These are phyloP conservation scores for Eurystomus gularis DNA, from an alignment of 2,113 vertebrate genomes.

Conservation along the genomic window DNA sequence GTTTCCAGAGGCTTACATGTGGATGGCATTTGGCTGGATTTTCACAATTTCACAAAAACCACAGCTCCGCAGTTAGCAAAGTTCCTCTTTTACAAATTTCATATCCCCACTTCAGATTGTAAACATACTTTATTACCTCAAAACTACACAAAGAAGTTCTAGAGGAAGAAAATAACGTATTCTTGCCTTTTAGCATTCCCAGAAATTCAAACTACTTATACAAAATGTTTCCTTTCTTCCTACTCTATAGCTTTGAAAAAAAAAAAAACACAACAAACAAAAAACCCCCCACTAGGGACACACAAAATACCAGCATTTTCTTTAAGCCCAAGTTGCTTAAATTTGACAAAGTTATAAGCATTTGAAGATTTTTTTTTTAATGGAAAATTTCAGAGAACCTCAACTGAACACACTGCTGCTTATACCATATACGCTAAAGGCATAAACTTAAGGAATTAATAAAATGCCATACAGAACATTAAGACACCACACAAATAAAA, in stretches of 20 bases:
- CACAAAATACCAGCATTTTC: background rate
- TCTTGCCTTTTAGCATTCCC: background rate
- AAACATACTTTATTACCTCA: background rate
- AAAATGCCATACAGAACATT: background rate
- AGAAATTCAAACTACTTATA: background rate
- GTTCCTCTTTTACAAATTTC: background rate
- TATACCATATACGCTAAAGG: background rate
- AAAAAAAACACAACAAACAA: background rate
- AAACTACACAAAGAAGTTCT: background rate
- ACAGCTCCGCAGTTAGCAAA: background rate
- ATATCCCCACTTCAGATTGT: background rate
- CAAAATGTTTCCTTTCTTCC: background rate
- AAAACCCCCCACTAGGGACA: background rate
- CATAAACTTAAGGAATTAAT: background rate
- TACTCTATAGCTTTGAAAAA: background rate
- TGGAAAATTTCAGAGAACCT: background rate
- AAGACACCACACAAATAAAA: background rate
- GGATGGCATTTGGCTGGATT: background rate
- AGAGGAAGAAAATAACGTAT: accelerated
- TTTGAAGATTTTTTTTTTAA: background rate
- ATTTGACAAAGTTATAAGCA: background rate
- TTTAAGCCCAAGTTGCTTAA: background rate
- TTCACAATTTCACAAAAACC: background rate
- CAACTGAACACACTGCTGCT: background rate
- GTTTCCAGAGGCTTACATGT: background rate